phyloP scores from a whole-genome alignment of 2,888 invertebrate genomes.

The Arenicola marina region DNA sequence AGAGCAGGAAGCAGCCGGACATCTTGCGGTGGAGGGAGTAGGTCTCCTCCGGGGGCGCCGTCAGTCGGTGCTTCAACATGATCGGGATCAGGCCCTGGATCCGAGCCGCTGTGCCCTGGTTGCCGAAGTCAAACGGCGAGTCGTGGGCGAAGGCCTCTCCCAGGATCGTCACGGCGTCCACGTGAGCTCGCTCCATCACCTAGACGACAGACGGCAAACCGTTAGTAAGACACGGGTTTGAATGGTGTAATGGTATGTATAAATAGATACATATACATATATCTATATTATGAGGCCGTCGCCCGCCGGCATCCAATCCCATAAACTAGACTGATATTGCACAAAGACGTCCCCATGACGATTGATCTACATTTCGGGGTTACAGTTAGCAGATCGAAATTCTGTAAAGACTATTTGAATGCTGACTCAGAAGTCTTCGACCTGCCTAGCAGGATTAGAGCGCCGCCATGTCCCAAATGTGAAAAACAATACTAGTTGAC shows the following conservation, averaged over 20 bases:
- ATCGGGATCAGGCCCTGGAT: conserved; percentile 86
- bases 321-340: too few species aligned
- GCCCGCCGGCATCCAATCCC: too few species aligned
- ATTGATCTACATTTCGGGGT: too few species aligned
- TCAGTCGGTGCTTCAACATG: conserved; percentile 89
- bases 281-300: neutral
- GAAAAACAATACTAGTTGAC: too few species aligned
- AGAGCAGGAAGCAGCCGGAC: conserved; percentile 91
- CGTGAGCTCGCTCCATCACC: conserved; percentile 93
- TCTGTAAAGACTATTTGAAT: too few species aligned
- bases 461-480: too few species aligned
- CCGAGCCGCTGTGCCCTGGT: conserved; percentile 77
- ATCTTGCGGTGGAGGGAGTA: conserved; percentile 97
- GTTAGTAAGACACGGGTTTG: neutral
- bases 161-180: conserved; percentile 95
- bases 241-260: neutral
- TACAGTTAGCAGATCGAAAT: too few species aligned
- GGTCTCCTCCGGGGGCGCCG: conserved; percentile 97
- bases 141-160: conserved; percentile 87
- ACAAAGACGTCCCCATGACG: too few species aligned
- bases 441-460: too few species aligned
- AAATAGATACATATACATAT: neutral
- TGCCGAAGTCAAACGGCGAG: conserved; percentile 85
- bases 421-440: too few species aligned
- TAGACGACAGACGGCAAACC: conserved; percentile 35